phyloP scores from a whole-genome alignment of 2,113 vertebrate species.

The Thalassarche chlororhynchos region DNA sequence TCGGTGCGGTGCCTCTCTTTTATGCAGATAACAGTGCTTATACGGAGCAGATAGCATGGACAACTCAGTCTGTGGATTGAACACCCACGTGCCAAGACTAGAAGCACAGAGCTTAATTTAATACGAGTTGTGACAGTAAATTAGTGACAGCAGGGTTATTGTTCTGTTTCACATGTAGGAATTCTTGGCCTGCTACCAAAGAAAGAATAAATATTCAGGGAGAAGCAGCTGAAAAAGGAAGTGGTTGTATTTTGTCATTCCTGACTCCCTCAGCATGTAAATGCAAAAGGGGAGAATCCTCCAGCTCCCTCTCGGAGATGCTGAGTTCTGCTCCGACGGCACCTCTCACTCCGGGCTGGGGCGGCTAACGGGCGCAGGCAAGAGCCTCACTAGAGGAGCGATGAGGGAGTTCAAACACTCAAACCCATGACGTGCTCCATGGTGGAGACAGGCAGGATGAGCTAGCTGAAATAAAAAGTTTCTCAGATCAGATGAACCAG shows the following conservation, averaged over 20 bases:
- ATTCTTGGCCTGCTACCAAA: background rate
- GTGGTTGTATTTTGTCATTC: background rate
- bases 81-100: background rate
- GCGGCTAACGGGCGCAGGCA: accelerated
- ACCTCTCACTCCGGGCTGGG: background rate
- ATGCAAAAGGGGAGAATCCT: background rate
- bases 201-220: background rate
- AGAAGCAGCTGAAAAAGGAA: background rate
- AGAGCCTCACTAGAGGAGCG: accelerated
- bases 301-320: background rate
- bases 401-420: background rate
- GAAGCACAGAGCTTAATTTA: background rate
- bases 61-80: background rate
- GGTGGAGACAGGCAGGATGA: background rate
- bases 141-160: background rate
- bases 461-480: background rate
- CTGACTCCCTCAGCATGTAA: background rate
- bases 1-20: background rate
- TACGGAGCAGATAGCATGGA: background rate
- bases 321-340: background rate
- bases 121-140: background rate
- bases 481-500: background rate
- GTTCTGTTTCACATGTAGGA: background rate
- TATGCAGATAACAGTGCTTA: background rate
- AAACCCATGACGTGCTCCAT: background rate